Percentiles rank a stretch among this genome's conserved stretches.
Evolutionary conservation across 2,888 invertebrate genomes (phyloP).

Genomic region (Parnassius apollo): DNA sequence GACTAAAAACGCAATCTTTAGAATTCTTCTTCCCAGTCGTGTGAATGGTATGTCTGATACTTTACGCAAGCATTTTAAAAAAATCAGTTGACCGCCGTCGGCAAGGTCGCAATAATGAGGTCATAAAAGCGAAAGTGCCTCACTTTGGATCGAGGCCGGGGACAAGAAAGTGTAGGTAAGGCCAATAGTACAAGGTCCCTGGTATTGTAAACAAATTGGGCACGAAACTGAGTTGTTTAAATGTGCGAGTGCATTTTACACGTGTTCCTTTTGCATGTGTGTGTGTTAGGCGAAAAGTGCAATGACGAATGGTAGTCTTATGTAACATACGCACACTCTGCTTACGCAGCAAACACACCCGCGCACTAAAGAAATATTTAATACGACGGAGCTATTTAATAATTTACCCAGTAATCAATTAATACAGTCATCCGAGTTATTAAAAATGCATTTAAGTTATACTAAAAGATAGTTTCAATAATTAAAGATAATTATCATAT

Average conservation of each 20-base stretch:
- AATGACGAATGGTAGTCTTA: no score
- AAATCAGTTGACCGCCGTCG: slow-evolving; percentile 21
- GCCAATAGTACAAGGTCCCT: slow-evolving; percentile 27
- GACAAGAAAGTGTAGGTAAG: slow-evolving; percentile 35
- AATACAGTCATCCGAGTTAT: no score
- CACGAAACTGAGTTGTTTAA: slow-evolving; percentile 1
- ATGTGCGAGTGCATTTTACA: slow-evolving; percentile 3
- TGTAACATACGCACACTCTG: no score
- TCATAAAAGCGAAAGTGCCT: slow-evolving; percentile 40
- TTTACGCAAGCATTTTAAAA: slow-evolving; percentile 22
- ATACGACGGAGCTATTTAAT: no score
- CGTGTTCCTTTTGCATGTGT: slow-evolving; percentile 3
- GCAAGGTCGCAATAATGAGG: slow-evolving; percentile 40
- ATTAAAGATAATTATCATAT: no score
- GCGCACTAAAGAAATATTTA: no score
- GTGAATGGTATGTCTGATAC: neutral
- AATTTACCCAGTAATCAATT: no score
- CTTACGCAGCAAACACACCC: no score
- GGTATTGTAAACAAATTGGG: slow-evolving; percentile 26
- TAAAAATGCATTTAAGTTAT: no score
- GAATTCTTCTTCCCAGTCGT: slow-evolving; percentile 7
- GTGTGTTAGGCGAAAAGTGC: neutral
- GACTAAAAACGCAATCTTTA: neutral
- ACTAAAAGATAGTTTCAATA: no score
- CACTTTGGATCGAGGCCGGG: slow-evolving; percentile 34